phyloP scores from a whole-genome alignment of 2,113 vertebrate species.

The Ginglymostoma cirratum region DNA sequence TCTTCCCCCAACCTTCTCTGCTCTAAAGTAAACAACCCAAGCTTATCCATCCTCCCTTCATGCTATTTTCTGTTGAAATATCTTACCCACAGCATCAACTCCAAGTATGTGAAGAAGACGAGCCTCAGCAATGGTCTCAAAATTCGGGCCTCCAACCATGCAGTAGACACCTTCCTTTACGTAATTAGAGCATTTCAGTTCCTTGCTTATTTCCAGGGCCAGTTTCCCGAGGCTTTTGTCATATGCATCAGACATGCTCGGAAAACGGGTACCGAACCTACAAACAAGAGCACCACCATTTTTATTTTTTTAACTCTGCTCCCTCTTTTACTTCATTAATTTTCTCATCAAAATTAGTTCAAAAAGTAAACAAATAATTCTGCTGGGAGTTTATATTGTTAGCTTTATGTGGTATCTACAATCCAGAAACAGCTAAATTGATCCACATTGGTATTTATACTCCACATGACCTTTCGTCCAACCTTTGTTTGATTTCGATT shows the following conservation, averaged over 20 bases:
- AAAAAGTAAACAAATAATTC: neutral
- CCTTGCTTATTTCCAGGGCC: slow-evolving; percentile 56
- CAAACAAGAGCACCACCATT: neutral
- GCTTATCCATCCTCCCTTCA: too few species aligned
- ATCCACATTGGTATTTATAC: too few species aligned
- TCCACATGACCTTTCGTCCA: too few species aligned
- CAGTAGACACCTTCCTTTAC: slow-evolving; percentile 66
- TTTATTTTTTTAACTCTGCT: neutral
- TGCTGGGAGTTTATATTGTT: neutral
- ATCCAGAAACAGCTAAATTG: too few species aligned
- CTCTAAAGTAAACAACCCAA: too few species aligned
- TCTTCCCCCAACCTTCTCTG: too few species aligned
- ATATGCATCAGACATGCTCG: slow-evolving; percentile 63
- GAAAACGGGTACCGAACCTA: slow-evolving; percentile 71
- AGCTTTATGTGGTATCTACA: too few species aligned
- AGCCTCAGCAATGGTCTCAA: slow-evolving; percentile 66
- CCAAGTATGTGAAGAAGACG: slow-evolving; percentile 60
- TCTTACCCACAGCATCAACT: slow-evolving; percentile 67
- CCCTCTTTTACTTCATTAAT: neutral
- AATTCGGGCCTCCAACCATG: slow-evolving; percentile 69
- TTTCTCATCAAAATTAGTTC: neutral
- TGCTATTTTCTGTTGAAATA: neutral
- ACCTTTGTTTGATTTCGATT: too few species aligned
- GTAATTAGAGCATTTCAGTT: slow-evolving; percentile 48
- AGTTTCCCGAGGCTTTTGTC: slow-evolving; percentile 55